Conservation (phyloP, 30 jellyfish, hydroid and myxozoan genomes). For the Sanderia malayensis region DNA sequence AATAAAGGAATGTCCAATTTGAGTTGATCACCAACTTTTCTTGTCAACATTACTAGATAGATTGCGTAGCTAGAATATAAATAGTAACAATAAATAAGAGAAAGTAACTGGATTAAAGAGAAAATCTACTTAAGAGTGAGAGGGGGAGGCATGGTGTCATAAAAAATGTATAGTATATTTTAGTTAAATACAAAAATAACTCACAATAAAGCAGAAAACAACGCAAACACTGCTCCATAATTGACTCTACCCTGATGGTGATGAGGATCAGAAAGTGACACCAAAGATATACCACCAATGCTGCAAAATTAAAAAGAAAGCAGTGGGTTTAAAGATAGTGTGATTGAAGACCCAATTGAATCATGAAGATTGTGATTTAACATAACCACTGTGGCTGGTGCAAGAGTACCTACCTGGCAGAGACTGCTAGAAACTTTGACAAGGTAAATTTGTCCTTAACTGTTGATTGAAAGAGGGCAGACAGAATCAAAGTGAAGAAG, state of each 20-base stretch:
- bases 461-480: slow-evolving; percentile 71
- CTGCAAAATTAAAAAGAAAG: slow-evolving; percentile 29
- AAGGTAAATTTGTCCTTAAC: slow-evolving; percentile 60
- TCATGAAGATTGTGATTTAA: too few species aligned
- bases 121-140: too few species aligned
- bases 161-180: too few species aligned
- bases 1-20: slow-evolving; percentile 84
- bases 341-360: too few species aligned
- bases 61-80: slow-evolving; percentile 56
- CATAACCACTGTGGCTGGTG: too few species aligned
- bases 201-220: slow-evolving; percentile 73
- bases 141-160: too few species aligned
- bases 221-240: slow-evolving; percentile 79
- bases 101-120: too few species aligned
- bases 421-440: slow-evolving; percentile 81
- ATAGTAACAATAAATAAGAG: too few species aligned
- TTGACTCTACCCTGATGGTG: slow-evolving; percentile 50
- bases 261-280: slow-evolving; percentile 78
- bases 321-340: too few species aligned
- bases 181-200: slow-evolving; percentile 18
- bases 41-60: slow-evolving; percentile 74
- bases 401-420: slow-evolving; percentile 46
- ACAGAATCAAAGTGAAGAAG: slow-evolving; percentile 76
- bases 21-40: slow-evolving; percentile 76
- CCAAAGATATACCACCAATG: slow-evolving; percentile 77